These are phyloP conservation scores for Diplodus puntazzo DNA, from an alignment of 2,797 vertebrate species.

Conservation along the genomic window DNA sequence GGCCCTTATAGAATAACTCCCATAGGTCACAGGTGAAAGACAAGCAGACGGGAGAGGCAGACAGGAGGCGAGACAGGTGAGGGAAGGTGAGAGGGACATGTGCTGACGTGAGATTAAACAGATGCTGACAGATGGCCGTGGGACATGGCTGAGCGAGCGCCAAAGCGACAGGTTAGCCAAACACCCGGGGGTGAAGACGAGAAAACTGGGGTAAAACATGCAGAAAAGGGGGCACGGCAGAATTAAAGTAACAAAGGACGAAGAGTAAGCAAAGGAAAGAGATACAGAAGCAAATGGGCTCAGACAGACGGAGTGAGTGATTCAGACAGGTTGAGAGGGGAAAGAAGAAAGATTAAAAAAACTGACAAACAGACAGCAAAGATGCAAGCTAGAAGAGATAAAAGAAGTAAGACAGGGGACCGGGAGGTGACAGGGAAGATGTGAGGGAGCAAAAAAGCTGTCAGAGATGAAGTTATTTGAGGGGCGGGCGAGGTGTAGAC, in stretches of 20 bases:
- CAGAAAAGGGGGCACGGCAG: conserved; percentile 24
- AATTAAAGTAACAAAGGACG: conserved; percentile 27
- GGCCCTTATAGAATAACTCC: conserved; percentile 33
- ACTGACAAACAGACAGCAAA: conserved; percentile 28
- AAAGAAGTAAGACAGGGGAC: conserved; percentile 10
- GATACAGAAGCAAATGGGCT: conserved; percentile 18
- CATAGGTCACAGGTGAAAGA: conserved; percentile 78
- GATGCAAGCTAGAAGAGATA: conserved; percentile 38
- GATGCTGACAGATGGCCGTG: conserved; percentile 78
- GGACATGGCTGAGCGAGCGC: conserved; percentile 59
- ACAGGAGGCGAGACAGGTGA: conserved; percentile 53
- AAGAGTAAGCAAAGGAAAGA: conserved; percentile 23
- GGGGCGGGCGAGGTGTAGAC: conserved; percentile 38
- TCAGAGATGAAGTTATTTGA: conserved; percentile 64
- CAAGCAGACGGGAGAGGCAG: conserved; percentile 61
- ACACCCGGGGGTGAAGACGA: conserved; percentile 34
- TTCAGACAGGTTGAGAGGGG: conserved; percentile 11
- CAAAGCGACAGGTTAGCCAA: conserved; percentile 68
- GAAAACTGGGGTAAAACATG: conserved; percentile 45
- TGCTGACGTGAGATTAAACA: conserved; percentile 78
- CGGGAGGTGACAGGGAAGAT: conserved; percentile 31
- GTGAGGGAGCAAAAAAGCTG: conserved; percentile 46
- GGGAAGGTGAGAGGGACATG: conserved; percentile 63
- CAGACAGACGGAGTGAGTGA: conserved; percentile 29
- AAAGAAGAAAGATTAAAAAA: conserved; percentile 30